These are phyloP conservation scores for Lanius ludovicianus DNA, from an alignment of 2,113 vertebrate species.

Conservation along the genomic window DNA sequence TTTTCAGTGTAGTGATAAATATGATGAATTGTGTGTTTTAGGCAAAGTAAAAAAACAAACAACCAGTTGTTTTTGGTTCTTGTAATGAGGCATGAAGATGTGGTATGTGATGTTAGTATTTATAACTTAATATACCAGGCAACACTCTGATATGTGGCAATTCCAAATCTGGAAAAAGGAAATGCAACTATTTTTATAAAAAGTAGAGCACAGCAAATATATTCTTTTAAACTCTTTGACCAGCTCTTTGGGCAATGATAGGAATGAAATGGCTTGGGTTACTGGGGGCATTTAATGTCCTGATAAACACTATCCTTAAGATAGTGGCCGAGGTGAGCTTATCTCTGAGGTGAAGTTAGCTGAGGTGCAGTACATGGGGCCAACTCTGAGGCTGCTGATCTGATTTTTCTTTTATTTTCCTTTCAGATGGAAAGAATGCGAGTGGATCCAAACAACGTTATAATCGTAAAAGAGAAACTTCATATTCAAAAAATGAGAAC, in stretches of 20 bases:
- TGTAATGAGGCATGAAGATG: neutral
- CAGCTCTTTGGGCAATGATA: neutral
- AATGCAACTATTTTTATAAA: neutral
- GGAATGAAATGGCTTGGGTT: neutral
- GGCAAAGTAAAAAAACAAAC: neutral
- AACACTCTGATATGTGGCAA: rapidly evolving
- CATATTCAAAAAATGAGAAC: conserved; percentile 91
- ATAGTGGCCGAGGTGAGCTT: neutral
- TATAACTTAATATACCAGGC: neutral
- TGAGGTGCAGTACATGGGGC: neutral
- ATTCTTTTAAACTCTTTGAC: neutral
- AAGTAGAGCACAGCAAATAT: neutral
- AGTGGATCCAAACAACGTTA: conserved; percentile 89
- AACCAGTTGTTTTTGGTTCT: neutral
- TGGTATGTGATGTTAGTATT: neutral
- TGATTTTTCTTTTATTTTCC: neutral
- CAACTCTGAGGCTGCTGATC: neutral
- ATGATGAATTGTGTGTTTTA: neutral
- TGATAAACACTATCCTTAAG: neutral
- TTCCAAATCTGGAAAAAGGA: neutral
- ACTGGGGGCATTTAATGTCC: neutral
- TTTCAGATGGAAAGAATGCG: conserved; percentile 91
- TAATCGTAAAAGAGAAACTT: conserved; percentile 91
- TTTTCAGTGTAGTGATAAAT: neutral
- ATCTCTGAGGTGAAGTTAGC: neutral